Conservation (phyloP, 2,888 invertebrate species). For the Thereva unica region DNA sequence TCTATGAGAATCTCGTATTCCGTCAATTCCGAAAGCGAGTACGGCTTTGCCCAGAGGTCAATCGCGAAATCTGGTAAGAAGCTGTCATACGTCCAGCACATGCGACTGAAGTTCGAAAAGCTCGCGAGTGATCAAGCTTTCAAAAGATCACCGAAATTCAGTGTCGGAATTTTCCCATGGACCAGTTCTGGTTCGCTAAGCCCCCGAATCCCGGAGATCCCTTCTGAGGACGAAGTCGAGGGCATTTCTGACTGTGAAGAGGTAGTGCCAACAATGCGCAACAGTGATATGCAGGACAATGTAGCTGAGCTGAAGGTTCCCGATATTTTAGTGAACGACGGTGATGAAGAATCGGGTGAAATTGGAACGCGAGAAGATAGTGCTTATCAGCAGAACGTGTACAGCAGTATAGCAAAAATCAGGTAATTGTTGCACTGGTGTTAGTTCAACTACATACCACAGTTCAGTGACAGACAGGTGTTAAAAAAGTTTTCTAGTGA, state of each 20-base stretch:
- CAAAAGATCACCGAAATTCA: conserved; percentile 36
- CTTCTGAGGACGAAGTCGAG: conserved; percentile 56
- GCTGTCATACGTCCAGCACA: conserved; percentile 33
- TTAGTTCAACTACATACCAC: too few species aligned
- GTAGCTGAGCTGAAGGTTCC: not conserved
- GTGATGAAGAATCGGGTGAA: not conserved
- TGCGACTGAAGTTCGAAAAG: conserved; percentile 39
- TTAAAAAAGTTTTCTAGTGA: too few species aligned
- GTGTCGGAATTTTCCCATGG: conserved; percentile 18
- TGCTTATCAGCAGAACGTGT: not conserved
- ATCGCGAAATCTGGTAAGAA: conserved; percentile 34
- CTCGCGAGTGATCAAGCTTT: conserved; percentile 29
- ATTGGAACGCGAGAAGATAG: not conserved
- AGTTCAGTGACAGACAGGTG: too few species aligned
- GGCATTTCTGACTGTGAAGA: conserved; percentile 45
- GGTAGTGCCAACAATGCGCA: too few species aligned
- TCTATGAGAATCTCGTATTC: conserved; percentile 52
- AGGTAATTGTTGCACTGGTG: conserved; percentile 1
- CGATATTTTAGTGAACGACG: conserved; percentile 11
- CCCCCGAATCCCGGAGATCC: conserved; percentile 51
- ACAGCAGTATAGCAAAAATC: conserved; percentile 15
- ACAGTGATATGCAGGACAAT: too few species aligned
- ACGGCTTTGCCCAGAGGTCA: conserved; percentile 46
- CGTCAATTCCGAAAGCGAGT: conserved; percentile 53
- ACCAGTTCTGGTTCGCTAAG: conserved; percentile 18